Base-by-base conservation (phyloP, 2,113 vertebrate genomes). In the Anser brachyrhynchus region DNA sequence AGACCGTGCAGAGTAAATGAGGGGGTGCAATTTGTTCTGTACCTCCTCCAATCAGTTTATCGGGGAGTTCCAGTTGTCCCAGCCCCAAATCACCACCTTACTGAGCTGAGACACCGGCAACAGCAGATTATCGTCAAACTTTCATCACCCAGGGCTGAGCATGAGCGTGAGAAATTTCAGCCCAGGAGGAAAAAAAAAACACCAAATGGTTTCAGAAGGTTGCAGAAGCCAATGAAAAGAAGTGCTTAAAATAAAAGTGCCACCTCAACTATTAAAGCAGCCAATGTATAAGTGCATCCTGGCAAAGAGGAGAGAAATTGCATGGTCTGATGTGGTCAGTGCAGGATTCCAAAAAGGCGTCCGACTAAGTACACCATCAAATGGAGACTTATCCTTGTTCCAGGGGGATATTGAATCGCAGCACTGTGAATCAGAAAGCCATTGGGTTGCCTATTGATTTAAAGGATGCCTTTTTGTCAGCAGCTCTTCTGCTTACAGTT, bases 1-100 rank as follows among this genome's bases (percentile, higher is more conserved):
- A 75, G 49, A 69, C 26, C 13, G 43, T 52, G 19, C 28, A 51
- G 57, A 35, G 39, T 79, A 90, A 90, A 41, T 31, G 37, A 85
- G 70, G 69, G 85, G 71, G 55, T 1, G 12, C n/a, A 44, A 80
- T 91, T 92, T 82, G 73, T 90, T 92, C 72, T 0, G 0, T 72
- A 58, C 20, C 44, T 89, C 65, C 49, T 91, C 72, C 69, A 93
- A 67, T 83, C 66, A 81, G 79, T 17, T 49, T 88, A 75, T 75
- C 21, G 66, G 81, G 23, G 84, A 89, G 46, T 81, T 96, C 44
- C 77, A 87, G 75, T 84, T 65, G 51, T 80, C 90, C 77, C 81
- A 89, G 64, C 61, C 71, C 70, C 18, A 96, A 96, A 96, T 93
- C 90, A 92, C 70, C 92, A 89, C 90, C 83, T 80, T 29, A 58